Evolutionary conservation across 2,888 invertebrate genomes (phyloP).

Genomic region (Lithophane leautieri): DNA sequence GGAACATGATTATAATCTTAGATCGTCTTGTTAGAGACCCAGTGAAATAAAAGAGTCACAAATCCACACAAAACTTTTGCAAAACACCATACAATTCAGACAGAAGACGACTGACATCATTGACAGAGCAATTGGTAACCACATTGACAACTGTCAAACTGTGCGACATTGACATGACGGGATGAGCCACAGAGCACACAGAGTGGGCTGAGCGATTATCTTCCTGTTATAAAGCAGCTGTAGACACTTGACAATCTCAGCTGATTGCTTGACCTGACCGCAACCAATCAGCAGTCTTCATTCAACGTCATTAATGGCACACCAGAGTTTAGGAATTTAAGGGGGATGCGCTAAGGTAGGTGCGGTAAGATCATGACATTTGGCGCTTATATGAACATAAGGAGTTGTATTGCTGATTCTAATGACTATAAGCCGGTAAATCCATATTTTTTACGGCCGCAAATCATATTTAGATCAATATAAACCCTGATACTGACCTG

Average conservation of each 20-base stretch:
- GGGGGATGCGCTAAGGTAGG: too few relatives aligned
- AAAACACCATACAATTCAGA: conserved; percentile 9
- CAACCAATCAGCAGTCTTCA: conserved; percentile 3
- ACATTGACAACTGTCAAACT: not conserved
- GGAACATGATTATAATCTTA: conserved; percentile 89
- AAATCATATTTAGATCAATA: too few relatives aligned
- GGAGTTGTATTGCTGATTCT: too few relatives aligned
- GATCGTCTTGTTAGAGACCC: not conserved
- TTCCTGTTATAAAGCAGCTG: conserved; percentile 6
- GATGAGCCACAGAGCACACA: not conserved
- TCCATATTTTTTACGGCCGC: too few relatives aligned
- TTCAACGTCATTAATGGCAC: not conserved
- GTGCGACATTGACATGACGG: not conserved
- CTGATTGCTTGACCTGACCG: conserved; percentile 6
- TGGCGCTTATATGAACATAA: too few relatives aligned
- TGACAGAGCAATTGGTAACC: not conserved
- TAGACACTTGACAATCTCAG: conserved; percentile 17
- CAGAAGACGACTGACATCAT: too few relatives aligned
- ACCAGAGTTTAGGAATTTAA: too few relatives aligned
- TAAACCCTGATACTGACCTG: too few relatives aligned
- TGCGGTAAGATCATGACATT: too few relatives aligned
- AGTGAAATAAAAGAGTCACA: conserved; percentile 1
- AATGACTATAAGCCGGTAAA: too few relatives aligned
- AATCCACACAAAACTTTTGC: conserved; percentile 2
- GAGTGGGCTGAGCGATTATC: not conserved